phyloP scores from a whole-genome alignment of 2,113 vertebrate species.

The Centrocercus urophasianus region DNA sequence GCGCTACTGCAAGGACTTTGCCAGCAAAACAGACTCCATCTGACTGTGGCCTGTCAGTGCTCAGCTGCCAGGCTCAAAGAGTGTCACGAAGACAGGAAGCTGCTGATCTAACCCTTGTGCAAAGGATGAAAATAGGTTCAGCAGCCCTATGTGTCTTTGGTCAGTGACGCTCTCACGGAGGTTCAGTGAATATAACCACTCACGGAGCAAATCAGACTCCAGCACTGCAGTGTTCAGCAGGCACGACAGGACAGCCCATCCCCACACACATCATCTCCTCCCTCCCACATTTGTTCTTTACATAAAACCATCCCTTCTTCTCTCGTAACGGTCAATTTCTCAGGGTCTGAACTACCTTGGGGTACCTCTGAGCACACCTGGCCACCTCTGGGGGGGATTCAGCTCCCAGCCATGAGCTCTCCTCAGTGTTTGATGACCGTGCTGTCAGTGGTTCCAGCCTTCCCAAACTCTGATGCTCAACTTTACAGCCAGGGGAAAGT shows the following conservation, averaged over 20 bases:
- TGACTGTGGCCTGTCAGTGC: background rate
- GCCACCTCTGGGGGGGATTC: background rate
- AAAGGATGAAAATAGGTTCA: background rate
- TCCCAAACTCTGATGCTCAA: background rate
- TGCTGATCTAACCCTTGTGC: background rate
- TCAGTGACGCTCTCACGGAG: accelerated
- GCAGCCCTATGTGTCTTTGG: accelerated
- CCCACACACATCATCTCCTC: background rate
- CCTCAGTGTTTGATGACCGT: background rate
- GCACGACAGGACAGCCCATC: background rate
- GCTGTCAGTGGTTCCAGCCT: background rate
- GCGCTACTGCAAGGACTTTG: background rate
- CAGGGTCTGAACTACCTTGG: background rate
- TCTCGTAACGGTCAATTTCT: background rate
- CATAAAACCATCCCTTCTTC: background rate
- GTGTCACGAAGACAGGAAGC: background rate
- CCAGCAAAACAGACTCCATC: background rate
- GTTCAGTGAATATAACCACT: background rate
- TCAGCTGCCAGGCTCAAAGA: background rate
- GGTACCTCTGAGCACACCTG: too few relatives aligned
- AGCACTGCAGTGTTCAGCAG: background rate
- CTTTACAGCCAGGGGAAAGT: background rate
- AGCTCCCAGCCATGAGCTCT: background rate
- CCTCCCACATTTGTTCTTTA: background rate
- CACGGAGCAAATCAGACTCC: background rate